Evolutionary conservation across 1,140 invertebrate species (phyloP).

Genomic region (Oedothorax gibbosus): DNA sequence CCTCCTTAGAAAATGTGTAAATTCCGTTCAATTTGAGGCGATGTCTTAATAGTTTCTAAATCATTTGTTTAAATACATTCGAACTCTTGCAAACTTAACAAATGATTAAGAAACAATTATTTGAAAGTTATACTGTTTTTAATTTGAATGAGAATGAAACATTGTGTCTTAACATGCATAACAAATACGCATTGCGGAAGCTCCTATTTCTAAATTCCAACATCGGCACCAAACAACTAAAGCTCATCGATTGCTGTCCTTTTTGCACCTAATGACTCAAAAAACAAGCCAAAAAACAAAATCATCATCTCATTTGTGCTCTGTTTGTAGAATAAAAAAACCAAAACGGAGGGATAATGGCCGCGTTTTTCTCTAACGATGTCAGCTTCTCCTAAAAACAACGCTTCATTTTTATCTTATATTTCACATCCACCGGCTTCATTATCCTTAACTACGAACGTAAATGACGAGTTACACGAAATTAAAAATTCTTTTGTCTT

Average conservation of each 20-base stretch:
- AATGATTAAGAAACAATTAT: no score
- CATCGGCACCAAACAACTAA: no score
- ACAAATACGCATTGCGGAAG: no score
- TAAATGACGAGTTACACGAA: constrained; percentile 56
- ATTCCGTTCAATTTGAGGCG: no score
- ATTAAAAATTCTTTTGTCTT: constrained; percentile 51
- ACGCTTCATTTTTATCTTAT: constrained; percentile 23
- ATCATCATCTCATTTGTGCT: constrained; percentile 40
- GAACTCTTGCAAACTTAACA: no score
- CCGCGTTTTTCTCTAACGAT: constrained; percentile 11
- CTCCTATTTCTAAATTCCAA: no score
- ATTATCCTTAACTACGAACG: constrained; percentile 54
- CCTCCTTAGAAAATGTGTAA: no score
- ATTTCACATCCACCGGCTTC: constrained; percentile 41
- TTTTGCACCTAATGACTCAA: constrained; percentile 41
- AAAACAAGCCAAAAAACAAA: constrained; percentile 22
- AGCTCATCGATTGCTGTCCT: background rate
- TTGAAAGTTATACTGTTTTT: no score
- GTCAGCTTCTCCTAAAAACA: background rate
- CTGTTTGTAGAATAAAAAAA: constrained; percentile 54
- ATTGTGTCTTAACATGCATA: no score
- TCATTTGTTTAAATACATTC: no score
- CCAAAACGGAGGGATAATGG: constrained; percentile 20
- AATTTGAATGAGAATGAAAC: no score
- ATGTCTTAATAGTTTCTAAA: no score